phyloP scores from a whole-genome alignment of 2,113 vertebrate species.

The Conger conger region DNA sequence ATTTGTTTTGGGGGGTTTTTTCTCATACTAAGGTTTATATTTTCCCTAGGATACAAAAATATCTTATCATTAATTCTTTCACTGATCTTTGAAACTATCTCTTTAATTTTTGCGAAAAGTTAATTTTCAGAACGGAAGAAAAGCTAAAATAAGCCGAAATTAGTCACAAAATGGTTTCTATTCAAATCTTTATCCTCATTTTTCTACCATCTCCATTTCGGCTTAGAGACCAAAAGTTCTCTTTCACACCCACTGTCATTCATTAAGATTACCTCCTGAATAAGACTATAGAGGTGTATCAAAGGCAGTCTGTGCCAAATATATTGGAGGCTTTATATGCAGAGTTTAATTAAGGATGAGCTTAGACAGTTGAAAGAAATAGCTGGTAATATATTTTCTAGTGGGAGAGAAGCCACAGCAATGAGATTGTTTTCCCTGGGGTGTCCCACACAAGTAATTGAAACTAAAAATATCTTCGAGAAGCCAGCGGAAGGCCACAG shows the following conservation, averaged over 20 bases:
- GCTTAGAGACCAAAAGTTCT: not conserved
- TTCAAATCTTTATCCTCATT: not conserved
- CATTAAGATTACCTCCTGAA: not conserved
- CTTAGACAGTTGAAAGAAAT: conserved; percentile 1
- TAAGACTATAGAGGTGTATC: not conserved
- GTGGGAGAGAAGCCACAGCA: not conserved
- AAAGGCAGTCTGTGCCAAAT: not conserved
- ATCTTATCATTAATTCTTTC: not conserved
- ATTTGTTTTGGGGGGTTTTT: no score
- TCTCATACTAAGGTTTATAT: no score
- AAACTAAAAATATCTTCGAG: conserved; percentile 10
- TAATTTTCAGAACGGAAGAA: not conserved
- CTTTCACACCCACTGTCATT: not conserved
- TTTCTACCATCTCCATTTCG: not conserved
- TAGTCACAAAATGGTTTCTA: not conserved
- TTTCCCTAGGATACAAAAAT: not conserved
- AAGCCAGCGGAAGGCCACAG: not conserved
- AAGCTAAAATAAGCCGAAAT: not conserved
- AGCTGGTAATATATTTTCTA: not conserved
- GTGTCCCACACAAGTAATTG: conserved; percentile 13
- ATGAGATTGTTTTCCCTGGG: conserved; percentile 2
- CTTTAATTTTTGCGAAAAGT: not conserved
- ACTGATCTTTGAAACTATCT: not conserved
- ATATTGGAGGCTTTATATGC: not conserved
- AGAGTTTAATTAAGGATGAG: not conserved